A percentile compares a stretch with the other conserved stretches of the same genome.
Conservation (phyloP, 2,113 vertebrate species). For the Odontesthes bonariensis region DNA sequence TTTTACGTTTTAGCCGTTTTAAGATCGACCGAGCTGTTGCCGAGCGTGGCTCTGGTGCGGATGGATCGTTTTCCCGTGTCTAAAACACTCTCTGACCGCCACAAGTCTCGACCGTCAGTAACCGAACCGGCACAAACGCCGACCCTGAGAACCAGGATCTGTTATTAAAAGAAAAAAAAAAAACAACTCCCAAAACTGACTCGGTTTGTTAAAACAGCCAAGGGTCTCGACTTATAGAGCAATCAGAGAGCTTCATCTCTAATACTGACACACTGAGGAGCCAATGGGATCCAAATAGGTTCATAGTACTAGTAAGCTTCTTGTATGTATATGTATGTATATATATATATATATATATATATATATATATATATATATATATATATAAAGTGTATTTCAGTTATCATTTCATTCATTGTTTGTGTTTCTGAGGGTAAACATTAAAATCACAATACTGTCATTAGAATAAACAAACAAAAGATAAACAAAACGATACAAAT, state of each 20-base stretch:
- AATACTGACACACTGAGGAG: conserved; percentile 71
- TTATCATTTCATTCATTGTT: conserved; percentile 50
- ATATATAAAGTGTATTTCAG: conserved; percentile 37
- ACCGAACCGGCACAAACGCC: not conserved
- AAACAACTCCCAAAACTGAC: conserved; percentile 4
- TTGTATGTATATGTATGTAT: conserved; percentile 30
- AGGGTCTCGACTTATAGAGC: conserved; percentile 41
- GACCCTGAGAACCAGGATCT: conserved; percentile 4
- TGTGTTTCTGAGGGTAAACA: conserved; percentile 69
- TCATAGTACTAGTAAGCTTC: conserved; percentile 25
- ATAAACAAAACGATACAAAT: conserved; percentile 44
- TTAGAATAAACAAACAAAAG: conserved; percentile 57
- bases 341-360: conserved; percentile 40
- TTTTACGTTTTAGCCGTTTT: too few species aligned
- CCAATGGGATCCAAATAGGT: conserved; percentile 62
- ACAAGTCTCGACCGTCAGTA: conserved; percentile 22
- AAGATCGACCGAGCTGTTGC: not conserved
- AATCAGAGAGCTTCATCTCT: conserved; percentile 67
- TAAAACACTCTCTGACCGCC: conserved; percentile 29
- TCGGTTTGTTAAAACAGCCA: conserved; percentile 6
- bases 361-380: conserved; percentile 34
- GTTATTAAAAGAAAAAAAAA: not conserved
- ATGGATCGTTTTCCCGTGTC: not conserved
- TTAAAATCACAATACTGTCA: conserved; percentile 82
- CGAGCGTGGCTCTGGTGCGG: conserved; percentile 34